Evolutionary conservation across 1,140 invertebrate species (phyloP).

Genomic region (Macrosteles quadrilineatus): DNA sequence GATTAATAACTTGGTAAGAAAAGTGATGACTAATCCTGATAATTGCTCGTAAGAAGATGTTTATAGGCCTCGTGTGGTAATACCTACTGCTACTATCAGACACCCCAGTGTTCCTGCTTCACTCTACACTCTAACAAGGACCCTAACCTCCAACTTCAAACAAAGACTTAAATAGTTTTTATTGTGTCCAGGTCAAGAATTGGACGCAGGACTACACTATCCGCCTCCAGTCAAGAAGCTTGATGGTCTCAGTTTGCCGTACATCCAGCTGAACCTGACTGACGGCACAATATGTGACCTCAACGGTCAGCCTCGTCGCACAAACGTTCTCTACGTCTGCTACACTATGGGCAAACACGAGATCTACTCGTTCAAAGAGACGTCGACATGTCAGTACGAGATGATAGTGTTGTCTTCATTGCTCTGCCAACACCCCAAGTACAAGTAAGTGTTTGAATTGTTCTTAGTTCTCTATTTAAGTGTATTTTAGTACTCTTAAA

Average conservation of each 20-base stretch:
- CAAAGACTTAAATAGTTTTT: too few species aligned
- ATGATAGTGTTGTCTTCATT: conserved; percentile 81
- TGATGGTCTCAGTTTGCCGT: conserved; percentile 83
- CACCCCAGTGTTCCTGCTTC: too few species aligned
- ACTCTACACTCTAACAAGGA: too few species aligned
- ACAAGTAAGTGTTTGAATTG: conserved; percentile 61
- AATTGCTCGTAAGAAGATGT: too few species aligned
- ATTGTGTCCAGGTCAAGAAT: conserved; percentile 41
- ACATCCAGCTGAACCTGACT: conserved; percentile 75
- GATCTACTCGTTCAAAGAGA: conserved; percentile 91
- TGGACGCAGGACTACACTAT: conserved; percentile 29
- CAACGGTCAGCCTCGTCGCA: conserved; percentile 76
- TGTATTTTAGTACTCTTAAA: not conserved
- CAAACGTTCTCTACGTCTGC: conserved; percentile 82
- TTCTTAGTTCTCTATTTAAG: not conserved
- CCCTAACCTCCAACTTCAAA: too few species aligned
- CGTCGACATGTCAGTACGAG: conserved; percentile 92
- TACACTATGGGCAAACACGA: conserved; percentile 85
- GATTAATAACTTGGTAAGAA: too few species aligned
- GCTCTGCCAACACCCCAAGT: conserved; percentile 86
- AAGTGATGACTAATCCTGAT: too few species aligned
- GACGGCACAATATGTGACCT: conserved; percentile 86
- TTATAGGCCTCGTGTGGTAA: too few species aligned
- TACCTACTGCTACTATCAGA: too few species aligned
- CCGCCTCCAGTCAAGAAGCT: conserved; percentile 59